Evolutionary conservation across 2,113 vertebrate genomes (phyloP).

Genomic region (Coregonus clupeaformis): DNA sequence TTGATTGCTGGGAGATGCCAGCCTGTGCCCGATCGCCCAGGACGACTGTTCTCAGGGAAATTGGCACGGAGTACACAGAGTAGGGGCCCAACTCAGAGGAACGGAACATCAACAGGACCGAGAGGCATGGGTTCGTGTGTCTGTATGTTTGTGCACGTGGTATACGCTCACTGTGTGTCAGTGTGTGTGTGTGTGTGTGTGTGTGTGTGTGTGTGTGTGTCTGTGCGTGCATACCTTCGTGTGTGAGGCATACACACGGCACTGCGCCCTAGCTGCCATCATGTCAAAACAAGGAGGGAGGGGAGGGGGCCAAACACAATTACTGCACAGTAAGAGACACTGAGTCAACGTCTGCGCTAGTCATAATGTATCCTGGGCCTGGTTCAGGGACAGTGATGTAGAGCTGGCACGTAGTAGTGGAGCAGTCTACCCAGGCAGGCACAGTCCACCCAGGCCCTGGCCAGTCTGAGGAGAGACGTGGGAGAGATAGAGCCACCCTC

Average conservation of each 20-base stretch:
- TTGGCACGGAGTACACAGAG: neutral
- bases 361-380: neutral
- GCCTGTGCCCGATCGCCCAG: neutral
- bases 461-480: too few relatives aligned
- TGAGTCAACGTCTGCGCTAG: neutral
- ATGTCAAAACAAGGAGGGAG: neutral
- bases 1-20: conserved; percentile 30
- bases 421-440: too few relatives aligned
- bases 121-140: neutral
- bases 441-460: too few relatives aligned
- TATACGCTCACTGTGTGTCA: too few relatives aligned
- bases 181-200: too few relatives aligned
- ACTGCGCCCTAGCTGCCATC: neutral
- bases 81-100: neutral
- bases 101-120: neutral
- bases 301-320: neutral
- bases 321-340: neutral
- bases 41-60: neutral
- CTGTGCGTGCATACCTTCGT: neutral
- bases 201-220: too few relatives aligned
- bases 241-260: rapidly evolving
- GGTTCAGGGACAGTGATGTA: neutral
- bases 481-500: too few relatives aligned
- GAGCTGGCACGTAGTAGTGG: neutral
- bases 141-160: neutral